These are phyloP conservation scores for Rhorus exstirpatorius DNA, from an alignment of 2,888 invertebrate genomes.

Conservation along the genomic window DNA sequence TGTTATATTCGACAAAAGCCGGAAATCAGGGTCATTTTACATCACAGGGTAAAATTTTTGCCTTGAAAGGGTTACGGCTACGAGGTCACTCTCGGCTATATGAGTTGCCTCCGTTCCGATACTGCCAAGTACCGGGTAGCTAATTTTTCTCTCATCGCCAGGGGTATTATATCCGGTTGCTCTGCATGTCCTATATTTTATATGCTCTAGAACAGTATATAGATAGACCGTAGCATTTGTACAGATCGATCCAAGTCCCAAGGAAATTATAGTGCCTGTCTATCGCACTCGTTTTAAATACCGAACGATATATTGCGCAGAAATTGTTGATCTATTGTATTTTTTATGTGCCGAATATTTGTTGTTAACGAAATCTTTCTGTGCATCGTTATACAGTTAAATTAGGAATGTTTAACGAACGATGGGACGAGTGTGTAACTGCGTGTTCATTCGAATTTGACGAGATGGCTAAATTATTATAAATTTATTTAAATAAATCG, in stretches of 20 bases:
- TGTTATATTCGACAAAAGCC: slow-evolving; percentile 2
- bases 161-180: slow-evolving; percentile 4
- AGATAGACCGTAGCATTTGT: slow-evolving; percentile 25
- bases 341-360: no score
- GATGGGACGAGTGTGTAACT: no score
- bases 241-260: slow-evolving; percentile 59
- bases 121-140: slow-evolving; percentile 52
- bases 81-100: slow-evolving; percentile 27
- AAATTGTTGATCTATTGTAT: no score
- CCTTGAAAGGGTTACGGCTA: slow-evolving; percentile 55
- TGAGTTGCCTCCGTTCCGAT: slow-evolving; percentile 43
- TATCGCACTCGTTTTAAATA: slow-evolving; percentile 24
- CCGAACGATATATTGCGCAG: no score
- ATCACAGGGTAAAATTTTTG: slow-evolving; percentile 33
- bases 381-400: not conserved
- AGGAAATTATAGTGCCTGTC: slow-evolving; percentile 49
- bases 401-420: no score
- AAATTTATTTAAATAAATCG: no score
- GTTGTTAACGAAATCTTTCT: no score
- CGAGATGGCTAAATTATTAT: no score
- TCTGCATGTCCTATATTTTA: not conserved
- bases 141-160: slow-evolving; percentile 43
- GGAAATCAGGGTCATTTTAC: slow-evolving; percentile 27
- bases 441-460: no score
- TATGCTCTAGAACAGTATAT: slow-evolving; percentile 17